Base-by-base conservation (phyloP, 2,888 invertebrate genomes). In the Netelia fuscicornis region DNA sequence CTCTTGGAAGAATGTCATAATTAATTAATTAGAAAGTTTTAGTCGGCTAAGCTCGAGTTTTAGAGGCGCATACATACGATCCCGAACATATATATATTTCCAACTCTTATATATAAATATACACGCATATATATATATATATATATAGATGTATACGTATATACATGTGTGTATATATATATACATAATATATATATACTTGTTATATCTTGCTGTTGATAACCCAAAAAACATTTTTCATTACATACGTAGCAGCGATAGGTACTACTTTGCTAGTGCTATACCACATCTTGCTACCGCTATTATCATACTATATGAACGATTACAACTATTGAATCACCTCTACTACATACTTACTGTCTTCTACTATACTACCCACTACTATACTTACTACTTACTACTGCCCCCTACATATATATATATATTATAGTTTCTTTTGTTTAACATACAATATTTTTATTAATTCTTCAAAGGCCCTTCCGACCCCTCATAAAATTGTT, bases 41-140 rank as follows among this genome's bases (percentile, higher is more conserved):
- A 91, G 85, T 82, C 89, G 87, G 91, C 90, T 91, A 90, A 90
- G 90, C 91, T 92, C 90, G 89, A 91, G 86, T 89, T 87, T 90
- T 91, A 91, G 91, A 87, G 89, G 90, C 89, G 58, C 58, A 58
- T 58, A 58, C 17, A 82, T 81, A 74, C 67, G 10, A 37, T 80
- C 76, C 79, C 71, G 77, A 65, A 79, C 64, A 37, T 48, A 60
- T 77, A 72, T 56, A 72, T 58, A 67, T 65, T 79, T 17, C 13
- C 58, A 44, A 20, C 20, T 20, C 42, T 17, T 20, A 68, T 72
- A 71, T 65, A 67, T 65, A 68, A 54, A 42, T 48, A 75, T 13
- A 56, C 54, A 23, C 65, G 11, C 60, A 74, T 48, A 60, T 68
- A 60, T 67, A 52, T 62, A 67, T 62, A 75, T 37, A 54, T 62